phyloP scores from a whole-genome alignment of 2,797 vertebrate species.

The Avahi laniger region DNA sequence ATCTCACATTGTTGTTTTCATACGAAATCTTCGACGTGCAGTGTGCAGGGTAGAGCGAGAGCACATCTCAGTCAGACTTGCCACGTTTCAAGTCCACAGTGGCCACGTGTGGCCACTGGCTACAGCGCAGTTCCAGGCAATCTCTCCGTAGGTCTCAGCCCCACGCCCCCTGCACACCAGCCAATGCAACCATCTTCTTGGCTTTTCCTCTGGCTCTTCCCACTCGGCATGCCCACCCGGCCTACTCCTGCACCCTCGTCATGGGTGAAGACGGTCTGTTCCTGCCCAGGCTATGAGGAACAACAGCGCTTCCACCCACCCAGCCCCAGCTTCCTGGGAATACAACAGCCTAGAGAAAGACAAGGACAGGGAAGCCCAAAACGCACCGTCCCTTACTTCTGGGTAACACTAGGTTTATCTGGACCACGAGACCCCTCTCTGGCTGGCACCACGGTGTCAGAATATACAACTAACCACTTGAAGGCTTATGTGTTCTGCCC shows the following conservation, averaged over 20 bases:
- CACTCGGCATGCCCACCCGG: background rate
- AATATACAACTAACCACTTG: background rate
- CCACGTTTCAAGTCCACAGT: background rate
- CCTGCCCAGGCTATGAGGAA: background rate
- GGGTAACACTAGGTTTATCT: background rate
- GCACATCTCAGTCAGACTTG: background rate
- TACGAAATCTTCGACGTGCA: background rate
- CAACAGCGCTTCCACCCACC: background rate
- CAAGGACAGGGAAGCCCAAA: background rate
- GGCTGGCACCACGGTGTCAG: background rate
- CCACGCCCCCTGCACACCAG: rapidly evolving
- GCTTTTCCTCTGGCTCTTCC: background rate
- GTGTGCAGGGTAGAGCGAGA: background rate
- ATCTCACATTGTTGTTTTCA: background rate
- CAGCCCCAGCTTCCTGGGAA: background rate
- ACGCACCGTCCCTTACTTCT: background rate
- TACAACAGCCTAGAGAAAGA: background rate
- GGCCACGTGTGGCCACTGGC: background rate
- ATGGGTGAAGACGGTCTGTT: too few species aligned
- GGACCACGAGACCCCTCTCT: background rate
- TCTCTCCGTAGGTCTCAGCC: background rate
- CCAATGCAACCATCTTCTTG: background rate
- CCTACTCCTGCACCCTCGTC: background rate
- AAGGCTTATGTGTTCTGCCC: background rate
- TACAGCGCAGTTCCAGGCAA: background rate